These are phyloP conservation scores for Synanthedon formicaeformis DNA, from an alignment of 2,888 invertebrate species.

Conservation along the genomic window DNA sequence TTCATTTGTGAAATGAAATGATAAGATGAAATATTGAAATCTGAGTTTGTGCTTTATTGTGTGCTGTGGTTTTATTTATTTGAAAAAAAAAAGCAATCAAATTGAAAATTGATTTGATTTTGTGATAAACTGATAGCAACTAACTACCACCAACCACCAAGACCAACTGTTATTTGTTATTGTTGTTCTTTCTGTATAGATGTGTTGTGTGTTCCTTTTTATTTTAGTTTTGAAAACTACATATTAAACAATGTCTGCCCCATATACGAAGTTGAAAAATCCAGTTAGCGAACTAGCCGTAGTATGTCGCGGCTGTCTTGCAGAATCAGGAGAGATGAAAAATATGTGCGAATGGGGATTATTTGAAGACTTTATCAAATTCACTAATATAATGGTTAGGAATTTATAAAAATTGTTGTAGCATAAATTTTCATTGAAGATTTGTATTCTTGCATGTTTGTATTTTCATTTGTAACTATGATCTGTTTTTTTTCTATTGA, in stretches of 20 bases:
- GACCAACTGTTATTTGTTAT: too few species aligned
- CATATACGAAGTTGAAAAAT: background rate
- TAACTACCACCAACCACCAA: too few species aligned
- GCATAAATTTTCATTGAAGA: background rate
- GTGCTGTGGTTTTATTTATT: background rate
- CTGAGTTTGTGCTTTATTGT: too few species aligned
- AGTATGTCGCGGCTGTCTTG: slow-evolving; percentile 49
- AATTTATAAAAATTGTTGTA: background rate
- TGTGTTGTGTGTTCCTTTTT: too few species aligned
- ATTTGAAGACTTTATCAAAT: slow-evolving; percentile 33
- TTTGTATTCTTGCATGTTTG: too few species aligned
- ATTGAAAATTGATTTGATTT: background rate
- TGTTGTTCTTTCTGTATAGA: too few species aligned
- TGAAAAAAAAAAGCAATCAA: too few species aligned
- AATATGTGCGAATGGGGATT: slow-evolving; percentile 49
- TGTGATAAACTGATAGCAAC: too few species aligned
- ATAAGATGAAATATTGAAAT: too few species aligned
- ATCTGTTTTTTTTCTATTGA: too few species aligned
- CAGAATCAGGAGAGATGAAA: slow-evolving; percentile 45
- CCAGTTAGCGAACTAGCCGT: background rate
- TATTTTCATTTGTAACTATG: background rate
- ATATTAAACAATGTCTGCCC: background rate
- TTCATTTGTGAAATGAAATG: too few species aligned
- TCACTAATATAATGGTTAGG: slow-evolving; percentile 35
- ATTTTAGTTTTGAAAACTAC: too few species aligned